Conservation (phyloP, 2,888 invertebrate genomes). For the Caenorhabditis virilis region DNA sequence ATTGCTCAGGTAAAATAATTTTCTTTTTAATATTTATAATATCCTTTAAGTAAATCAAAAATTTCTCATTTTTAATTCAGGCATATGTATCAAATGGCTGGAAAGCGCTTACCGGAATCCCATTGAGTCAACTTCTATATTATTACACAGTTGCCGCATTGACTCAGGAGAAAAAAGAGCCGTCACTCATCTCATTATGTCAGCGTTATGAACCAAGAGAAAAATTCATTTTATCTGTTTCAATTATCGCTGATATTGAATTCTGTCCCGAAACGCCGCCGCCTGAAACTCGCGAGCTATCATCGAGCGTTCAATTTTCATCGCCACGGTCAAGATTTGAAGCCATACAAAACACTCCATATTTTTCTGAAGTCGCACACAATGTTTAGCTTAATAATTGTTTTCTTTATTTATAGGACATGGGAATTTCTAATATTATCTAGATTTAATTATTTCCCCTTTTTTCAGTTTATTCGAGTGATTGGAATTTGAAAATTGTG, state of each 20-base stretch:
- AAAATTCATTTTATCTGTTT: slow-evolving; percentile 79
- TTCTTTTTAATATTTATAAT: background rate
- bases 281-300: slow-evolving; percentile 52
- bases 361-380: slow-evolving; percentile 39
- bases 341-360: slow-evolving; percentile 28
- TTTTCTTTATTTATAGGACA: slow-evolving; percentile 3
- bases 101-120: slow-evolving; percentile 77
- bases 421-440: no score
- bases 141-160: slow-evolving; percentile 65
- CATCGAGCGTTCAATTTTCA: slow-evolving; percentile 26
- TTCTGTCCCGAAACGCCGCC: slow-evolving; percentile 68
- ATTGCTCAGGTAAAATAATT: slow-evolving; percentile 68
- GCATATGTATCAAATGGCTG: slow-evolving; percentile 74
- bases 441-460: no score
- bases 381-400: slow-evolving; percentile 21
- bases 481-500: no score
- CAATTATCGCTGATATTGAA: slow-evolving; percentile 69
- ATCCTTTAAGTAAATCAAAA: background rate
- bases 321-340: slow-evolving; percentile 29
- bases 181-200: slow-evolving; percentile 74
- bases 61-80: slow-evolving; percentile 17
- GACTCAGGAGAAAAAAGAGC: slow-evolving; percentile 62
- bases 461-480: no score
- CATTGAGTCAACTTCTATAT: slow-evolving; percentile 55
- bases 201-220: slow-evolving; percentile 83